A percentile compares a stretch with the other conserved stretches of the same genome.
Evolutionary conservation across 2,888 invertebrate species (phyloP).

Genomic region (Geophilus truncorum): DNA sequence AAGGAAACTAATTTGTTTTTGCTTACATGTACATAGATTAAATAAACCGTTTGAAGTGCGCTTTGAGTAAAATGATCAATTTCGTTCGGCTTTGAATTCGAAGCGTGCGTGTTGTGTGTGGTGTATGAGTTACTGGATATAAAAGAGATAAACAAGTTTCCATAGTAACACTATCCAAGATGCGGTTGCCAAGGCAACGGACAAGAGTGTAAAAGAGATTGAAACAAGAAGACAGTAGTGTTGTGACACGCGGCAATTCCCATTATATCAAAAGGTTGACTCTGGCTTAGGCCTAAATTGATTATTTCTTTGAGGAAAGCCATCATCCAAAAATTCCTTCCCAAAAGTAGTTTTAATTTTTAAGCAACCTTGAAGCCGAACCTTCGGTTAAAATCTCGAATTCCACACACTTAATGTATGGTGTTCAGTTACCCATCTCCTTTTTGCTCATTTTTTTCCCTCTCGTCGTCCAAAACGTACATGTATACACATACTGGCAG

Average conservation of each 20-base stretch:
- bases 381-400: background rate
- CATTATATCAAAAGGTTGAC: background rate
- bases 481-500: background rate
- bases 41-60: background rate
- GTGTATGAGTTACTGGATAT: background rate
- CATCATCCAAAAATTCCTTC: no score
- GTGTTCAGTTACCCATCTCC: background rate
- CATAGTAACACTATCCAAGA: background rate
- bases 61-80: background rate
- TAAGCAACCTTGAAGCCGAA: background rate
- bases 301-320: background rate
- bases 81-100: background rate
- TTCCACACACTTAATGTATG: background rate
- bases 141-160: background rate
- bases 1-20: background rate
- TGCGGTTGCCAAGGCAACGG: background rate
- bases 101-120: background rate
- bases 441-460: background rate
- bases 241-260: background rate
- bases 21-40: background rate
- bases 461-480: background rate
- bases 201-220: background rate
- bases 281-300: no score
- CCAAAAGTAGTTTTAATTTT: background rate
- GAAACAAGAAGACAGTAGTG: background rate